Base-by-base conservation (phyloP, 2,113 vertebrate genomes). In the Xerus inauris region DNA sequence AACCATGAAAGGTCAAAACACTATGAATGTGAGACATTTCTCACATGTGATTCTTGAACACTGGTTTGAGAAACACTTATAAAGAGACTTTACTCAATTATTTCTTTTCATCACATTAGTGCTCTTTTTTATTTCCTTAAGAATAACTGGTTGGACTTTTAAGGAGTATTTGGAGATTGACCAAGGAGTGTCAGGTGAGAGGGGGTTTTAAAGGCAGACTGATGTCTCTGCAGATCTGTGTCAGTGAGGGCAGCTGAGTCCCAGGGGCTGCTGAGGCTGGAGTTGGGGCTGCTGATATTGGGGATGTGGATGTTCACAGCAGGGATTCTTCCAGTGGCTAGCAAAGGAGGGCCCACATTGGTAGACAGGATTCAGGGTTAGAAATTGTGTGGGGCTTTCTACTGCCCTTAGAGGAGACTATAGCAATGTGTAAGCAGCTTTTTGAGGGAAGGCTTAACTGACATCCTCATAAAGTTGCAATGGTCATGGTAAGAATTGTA, bases 271-370 rank as follows among this genome's bases (percentile, higher is more conserved):
- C 22, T 11, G 26, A 22, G 14, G 35, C 47, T 62, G 4, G 32
- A 38, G 69, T 9, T 32, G 40, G 4, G n/a, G 51, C 2, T 22
- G 19, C 5, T 24, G n/a, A n/a, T n/a, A n/a, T n/a, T n/a, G n/a
- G n/a, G 47, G 71, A 7, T 32, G 42, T 5, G 32, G 51, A 2
- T 22, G 20, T 3, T 26, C 71, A 28, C 13, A 45, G 0, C n/a
- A 35, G 16, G 45, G 51, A 22, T 88, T 77, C 64, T 26, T 47
- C n/a, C 13, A 67, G 32, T 11, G 51, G 1, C 8, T 9, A 67
- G 49, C 30, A 38, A 19, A 59, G 40, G 2, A 45, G 75, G 10
- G 3, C 4, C 22, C 2, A 3, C 0, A 0, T 3, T 0, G 1
- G 3, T 11, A 11, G 19, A 6, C 13, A 2, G 67, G 28, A 12